A percentile compares a stretch with the other conserved stretches of the same genome.
Evolutionary conservation across 1,140 invertebrate genomes (phyloP).

Genomic region (Cydia splendana): DNA sequence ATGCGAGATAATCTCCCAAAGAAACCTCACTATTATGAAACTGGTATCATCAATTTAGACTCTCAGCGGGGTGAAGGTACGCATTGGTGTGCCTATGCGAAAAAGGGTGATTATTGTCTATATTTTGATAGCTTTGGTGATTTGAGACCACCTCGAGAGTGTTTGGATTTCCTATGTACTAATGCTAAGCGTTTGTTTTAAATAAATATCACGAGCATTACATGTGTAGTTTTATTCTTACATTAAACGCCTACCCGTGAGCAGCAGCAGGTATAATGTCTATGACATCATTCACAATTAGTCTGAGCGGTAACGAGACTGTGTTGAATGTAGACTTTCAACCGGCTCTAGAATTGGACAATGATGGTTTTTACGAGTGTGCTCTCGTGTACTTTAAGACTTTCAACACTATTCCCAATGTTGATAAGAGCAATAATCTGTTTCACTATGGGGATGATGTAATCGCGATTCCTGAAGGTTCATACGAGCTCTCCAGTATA

Average conservation of each 20-base stretch:
- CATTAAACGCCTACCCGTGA: background rate
- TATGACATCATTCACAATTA: too few species aligned
- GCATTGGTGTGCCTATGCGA: background rate
- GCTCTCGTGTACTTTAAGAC: too few species aligned
- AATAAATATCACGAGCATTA: background rate
- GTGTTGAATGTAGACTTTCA: too few species aligned
- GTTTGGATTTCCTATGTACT: too few species aligned
- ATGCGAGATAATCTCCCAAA: background rate
- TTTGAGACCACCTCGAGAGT: background rate
- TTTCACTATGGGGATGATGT: too few species aligned
- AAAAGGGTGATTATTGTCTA: background rate
- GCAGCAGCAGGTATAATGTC: background rate
- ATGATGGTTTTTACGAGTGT: too few species aligned
- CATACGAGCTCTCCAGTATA: background rate
- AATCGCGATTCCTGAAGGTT: too few species aligned
- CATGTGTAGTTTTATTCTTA: background rate
- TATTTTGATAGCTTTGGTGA: conserved; percentile 15
- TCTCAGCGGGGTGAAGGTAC: background rate
- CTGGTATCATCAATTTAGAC: background rate
- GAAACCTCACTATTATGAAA: background rate
- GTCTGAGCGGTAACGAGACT: too few species aligned
- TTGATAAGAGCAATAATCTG: too few species aligned
- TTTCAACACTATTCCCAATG: too few species aligned
- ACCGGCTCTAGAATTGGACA: too few species aligned
- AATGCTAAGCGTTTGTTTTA: background rate